Evolutionary conservation across 2,888 invertebrate genomes (phyloP), one percentile per base, ranked within the genome.

Genomic region (Oxytorus armatus): DNA sequence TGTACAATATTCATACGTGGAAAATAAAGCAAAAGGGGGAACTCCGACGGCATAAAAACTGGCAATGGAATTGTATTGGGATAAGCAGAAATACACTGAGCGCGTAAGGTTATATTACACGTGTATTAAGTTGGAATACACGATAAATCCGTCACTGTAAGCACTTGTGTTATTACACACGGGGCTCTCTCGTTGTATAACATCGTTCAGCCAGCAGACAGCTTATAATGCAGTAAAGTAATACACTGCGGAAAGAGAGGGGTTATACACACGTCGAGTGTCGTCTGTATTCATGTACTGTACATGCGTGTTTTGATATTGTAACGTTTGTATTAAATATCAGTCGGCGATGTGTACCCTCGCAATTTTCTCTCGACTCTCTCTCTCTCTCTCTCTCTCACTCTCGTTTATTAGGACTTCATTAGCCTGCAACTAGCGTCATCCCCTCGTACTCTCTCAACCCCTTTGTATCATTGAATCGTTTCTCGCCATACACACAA

Each of bases 301-400:
- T 61, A 44, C 36, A 55, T 65, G 73, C 85, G 83, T 87, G 88
- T 88, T 88, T 89, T 88, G 86, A 89, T 89, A 89, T 85, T 87
- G 88, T 86, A 85, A 86, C 88, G 86, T 87, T 89, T 89, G 86
- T 86, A 88, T 89, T 89, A 86, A 89, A 88, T 88, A 87, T 88
- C 85, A 88, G 84, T 84, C 53, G 75, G 42, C 44, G 76, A 47
- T 51, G 65, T 78, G 72, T 77, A 74, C 83, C 80, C 79, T 65
- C 59, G 70, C 66, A 53, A 59, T 77, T 70, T 65, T 42, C 51
- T 21, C 14, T 11, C 42, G 39, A 47, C 68, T 69, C 47, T 49
- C n/a, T 61, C 36, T 53, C 10, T 44, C 14, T 76, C 29, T 49
- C 55, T 33, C 63, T 63, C 44, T 51, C 65, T 51, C 65, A 21